A percentile compares a stretch with the other conserved stretches of the same genome.
Evolutionary conservation across 2,888 invertebrate species (phyloP).

Genomic region (Argyra leucocephala): DNA sequence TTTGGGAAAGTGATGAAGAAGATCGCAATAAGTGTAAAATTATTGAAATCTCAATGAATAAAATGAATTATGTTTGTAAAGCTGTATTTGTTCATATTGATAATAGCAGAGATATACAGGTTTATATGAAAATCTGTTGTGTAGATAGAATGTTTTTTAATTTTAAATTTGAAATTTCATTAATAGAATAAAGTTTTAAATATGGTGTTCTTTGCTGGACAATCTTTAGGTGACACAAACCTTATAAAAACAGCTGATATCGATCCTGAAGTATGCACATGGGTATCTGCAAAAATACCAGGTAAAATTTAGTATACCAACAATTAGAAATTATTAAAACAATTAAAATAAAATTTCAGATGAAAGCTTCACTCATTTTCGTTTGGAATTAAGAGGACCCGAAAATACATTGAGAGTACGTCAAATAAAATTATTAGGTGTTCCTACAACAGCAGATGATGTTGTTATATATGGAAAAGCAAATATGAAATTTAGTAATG

Average conservation of each 20-base stretch:
- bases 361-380: slow-evolving; percentile 53
- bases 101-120: slow-evolving; percentile 83
- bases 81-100: slow-evolving; percentile 80
- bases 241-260: slow-evolving; percentile 77
- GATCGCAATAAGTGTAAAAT: slow-evolving; percentile 87
- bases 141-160: background rate
- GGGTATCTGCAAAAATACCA: slow-evolving; percentile 78
- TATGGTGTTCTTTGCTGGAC: slow-evolving; percentile 75
- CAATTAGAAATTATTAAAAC: background rate
- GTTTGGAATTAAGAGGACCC: slow-evolving; percentile 81
- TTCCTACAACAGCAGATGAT: slow-evolving; percentile 38
- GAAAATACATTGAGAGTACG: slow-evolving; percentile 83
- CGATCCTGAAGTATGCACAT: slow-evolving; percentile 74
- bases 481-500: slow-evolving; percentile 36
- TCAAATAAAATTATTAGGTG: slow-evolving; percentile 63
- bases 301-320: slow-evolving; percentile 43
- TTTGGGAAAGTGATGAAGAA: slow-evolving; percentile 98
- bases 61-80: slow-evolving; percentile 43
- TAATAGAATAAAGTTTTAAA: slow-evolving; percentile 80
- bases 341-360: slow-evolving; percentile 31
- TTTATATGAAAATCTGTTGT: slow-evolving; percentile 41
- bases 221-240: slow-evolving; percentile 68
- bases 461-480: slow-evolving; percentile 28
- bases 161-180: slow-evolving; percentile 17
- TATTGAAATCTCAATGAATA: slow-evolving; percentile 59